Percentiles rank a stretch among this genome's conserved stretches.
phyloP scores from a whole-genome alignment of 1,140 invertebrate species.

The Eurytemora carolleeae region DNA sequence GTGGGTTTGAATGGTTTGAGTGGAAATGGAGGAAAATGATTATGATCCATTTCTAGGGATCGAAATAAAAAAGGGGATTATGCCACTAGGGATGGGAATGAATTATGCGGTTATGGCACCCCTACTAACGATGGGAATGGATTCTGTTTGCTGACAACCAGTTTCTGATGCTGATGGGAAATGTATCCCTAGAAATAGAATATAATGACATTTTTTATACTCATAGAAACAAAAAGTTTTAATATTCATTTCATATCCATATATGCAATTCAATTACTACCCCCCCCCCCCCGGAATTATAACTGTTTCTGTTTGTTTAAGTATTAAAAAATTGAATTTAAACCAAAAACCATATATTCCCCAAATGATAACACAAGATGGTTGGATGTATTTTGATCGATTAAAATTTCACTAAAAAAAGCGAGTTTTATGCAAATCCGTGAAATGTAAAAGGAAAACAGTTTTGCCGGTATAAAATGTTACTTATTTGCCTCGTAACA shows the following conservation, averaged over 20 bases:
- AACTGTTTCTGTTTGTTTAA: not conserved
- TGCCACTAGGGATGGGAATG: too few relatives aligned
- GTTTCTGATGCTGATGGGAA: slow-evolving; percentile 84
- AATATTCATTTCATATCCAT: slow-evolving; percentile 89
- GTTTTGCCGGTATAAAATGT: too few relatives aligned
- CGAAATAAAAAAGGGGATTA: too few relatives aligned
- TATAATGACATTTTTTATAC: not conserved
- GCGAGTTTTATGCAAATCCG: too few relatives aligned
- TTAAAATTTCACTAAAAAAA: too few relatives aligned
- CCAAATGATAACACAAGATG: not conserved
- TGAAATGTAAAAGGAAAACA: too few relatives aligned
- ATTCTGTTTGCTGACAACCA: slow-evolving; percentile 92
- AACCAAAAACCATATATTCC: not conserved
- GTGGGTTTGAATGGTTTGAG: too few relatives aligned
- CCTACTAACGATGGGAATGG: slow-evolving; percentile 49
- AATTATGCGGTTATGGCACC: slow-evolving; percentile 7
- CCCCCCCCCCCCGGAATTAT: slow-evolving; percentile 36
- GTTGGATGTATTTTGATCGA: too few relatives aligned
- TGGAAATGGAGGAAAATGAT: too few relatives aligned
- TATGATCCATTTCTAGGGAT: too few relatives aligned
- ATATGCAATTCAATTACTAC: slow-evolving; percentile 93
- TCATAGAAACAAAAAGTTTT: slow-evolving; percentile 37
- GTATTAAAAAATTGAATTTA: slow-evolving; percentile 33
- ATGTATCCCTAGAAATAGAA: slow-evolving; percentile 67
- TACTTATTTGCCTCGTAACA: too few relatives aligned